phyloP scores from a whole-genome alignment of 2,888 invertebrate genomes.

The Lochmaea crataegi region DNA sequence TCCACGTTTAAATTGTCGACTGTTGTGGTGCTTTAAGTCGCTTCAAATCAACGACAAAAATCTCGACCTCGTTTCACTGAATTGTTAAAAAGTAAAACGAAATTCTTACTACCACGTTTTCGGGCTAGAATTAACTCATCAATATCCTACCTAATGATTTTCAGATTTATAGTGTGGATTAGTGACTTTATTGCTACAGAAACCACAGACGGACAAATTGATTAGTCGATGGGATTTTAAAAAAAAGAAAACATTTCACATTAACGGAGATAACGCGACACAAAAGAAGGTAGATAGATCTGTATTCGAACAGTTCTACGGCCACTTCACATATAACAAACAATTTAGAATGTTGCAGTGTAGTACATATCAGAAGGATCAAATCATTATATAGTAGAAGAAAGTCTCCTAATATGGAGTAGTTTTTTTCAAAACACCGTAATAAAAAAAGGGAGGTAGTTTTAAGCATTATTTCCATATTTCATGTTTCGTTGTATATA shows the following conservation, averaged over 20 bases:
- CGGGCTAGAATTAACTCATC: conserved; percentile 1
- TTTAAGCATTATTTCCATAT: too few relatives aligned
- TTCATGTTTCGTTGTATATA: too few relatives aligned
- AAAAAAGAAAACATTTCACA: conserved; percentile 28
- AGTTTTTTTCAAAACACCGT: too few relatives aligned
- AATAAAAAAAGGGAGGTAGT: too few relatives aligned
- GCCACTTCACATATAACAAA: conserved; percentile 1
- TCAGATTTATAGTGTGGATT: conserved; percentile 26
- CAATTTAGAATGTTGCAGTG: neutral
- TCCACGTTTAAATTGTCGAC: too few relatives aligned
- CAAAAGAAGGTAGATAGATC: conserved; percentile 33
- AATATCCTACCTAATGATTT: conserved; percentile 20
- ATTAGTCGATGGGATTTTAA: conserved; percentile 28
- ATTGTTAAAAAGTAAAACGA: too few relatives aligned
- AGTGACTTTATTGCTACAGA: conserved; percentile 28
- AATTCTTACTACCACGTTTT: neutral
- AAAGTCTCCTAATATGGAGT: too few relatives aligned
- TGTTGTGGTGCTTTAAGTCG: too few relatives aligned
- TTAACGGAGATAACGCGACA: conserved; percentile 24
- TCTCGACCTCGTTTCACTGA: too few relatives aligned
- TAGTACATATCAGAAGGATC: neutral
- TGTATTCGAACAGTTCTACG: conserved; percentile 39
- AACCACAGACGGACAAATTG: conserved; percentile 39
- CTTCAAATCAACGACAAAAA: too few relatives aligned
- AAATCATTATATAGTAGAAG: neutral